Evolutionary conservation across 2,888 invertebrate genomes (phyloP).

Genomic region (Parapristionchus giblindavisi): DNA sequence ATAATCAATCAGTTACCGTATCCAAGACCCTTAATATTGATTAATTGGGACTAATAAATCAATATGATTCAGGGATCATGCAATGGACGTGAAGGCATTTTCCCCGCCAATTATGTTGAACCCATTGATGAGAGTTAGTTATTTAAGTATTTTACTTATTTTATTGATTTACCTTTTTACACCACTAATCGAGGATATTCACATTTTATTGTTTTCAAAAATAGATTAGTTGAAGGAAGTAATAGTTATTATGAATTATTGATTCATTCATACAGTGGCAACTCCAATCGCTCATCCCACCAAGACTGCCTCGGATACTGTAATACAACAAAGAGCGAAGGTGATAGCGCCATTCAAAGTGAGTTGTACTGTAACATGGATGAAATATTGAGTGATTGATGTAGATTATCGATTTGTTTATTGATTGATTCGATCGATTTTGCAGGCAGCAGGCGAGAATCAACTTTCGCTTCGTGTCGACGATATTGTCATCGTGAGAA

Average conservation of each 20-base stretch:
- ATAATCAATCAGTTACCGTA: neutral
- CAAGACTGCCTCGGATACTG: slow-evolving; percentile 46
- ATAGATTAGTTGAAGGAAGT: too few species aligned
- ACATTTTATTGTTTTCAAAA: slow-evolving; percentile 35
- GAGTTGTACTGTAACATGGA: neutral
- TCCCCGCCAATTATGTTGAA: slow-evolving; percentile 94
- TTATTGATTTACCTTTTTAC: neutral
- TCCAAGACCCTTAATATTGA: neutral
- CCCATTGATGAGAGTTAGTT: slow-evolving; percentile 22
- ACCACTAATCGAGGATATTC: too few species aligned
- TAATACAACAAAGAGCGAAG: slow-evolving; percentile 43
- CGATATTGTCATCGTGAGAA: slow-evolving; percentile 88
- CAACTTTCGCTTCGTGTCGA: slow-evolving; percentile 89
- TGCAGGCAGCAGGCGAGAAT: slow-evolving; percentile 87
- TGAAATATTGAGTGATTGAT: neutral
- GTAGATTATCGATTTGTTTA: neutral
- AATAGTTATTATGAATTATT: too few species aligned
- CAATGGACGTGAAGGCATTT: slow-evolving; percentile 86
- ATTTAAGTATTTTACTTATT: too few species aligned
- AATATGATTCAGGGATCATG: slow-evolving; percentile 71
- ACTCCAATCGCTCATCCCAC: slow-evolving; percentile 48
- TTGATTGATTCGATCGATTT: too few species aligned
- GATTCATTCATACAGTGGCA: slow-evolving; percentile 25
- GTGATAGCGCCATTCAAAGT: slow-evolving; percentile 37
- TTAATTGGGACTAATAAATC: neutral